Base-by-base conservation (phyloP, 2,113 vertebrate genomes). In the Chinchilla lanigera region DNA sequence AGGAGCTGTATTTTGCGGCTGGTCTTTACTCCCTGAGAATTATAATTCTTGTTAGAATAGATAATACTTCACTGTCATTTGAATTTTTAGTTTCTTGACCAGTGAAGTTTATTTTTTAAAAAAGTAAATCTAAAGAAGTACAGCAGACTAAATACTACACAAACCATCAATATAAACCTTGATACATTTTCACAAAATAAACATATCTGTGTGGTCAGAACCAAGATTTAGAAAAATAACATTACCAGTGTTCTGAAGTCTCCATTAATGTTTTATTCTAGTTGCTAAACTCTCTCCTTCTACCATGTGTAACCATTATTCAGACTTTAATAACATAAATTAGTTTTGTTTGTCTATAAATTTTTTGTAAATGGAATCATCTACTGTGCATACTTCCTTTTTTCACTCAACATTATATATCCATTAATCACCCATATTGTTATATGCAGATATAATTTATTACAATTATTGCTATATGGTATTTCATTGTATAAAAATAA, bases 301-400 rank as follows among this genome's bases (percentile, higher is more conserved):
- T 41, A 65, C 22, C 9, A 38, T 52, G 60, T 91, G 28, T 58
- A 88, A 73, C 41, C 41, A 77, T 75, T 89, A 78, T 75, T 94
- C 2, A 1, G 38, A 92, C 78, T 92, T 19, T 50, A 56, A 52
- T 88, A 89, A 44, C 20, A 47, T 30, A 90, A 35, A 41, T 86
- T 38, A 89, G 4, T 92, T 89, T 94, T 89, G 77, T 61, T 26
- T 94, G 20, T 7, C 38, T 73, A 41, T 61, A 28, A 19, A 82
- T 71, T 80, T 91, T 89, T 89, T 47, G 52, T 94, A 84, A 92
- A 91, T 73, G 10, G 26, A 85, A 88, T 80, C 7, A 88, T 80
- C 26, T 11, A 92, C 11, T 84, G 24, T 9, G 47, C 65, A 20
- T 35, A 80, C 35, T 94, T 33, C 69, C 28, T 81, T 77, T 63